A percentile compares a stretch with the other conserved stretches of the same genome.
phyloP scores from a whole-genome alignment of 92 coral and sea anemone genomes.

The Zoanthus gigantus region DNA sequence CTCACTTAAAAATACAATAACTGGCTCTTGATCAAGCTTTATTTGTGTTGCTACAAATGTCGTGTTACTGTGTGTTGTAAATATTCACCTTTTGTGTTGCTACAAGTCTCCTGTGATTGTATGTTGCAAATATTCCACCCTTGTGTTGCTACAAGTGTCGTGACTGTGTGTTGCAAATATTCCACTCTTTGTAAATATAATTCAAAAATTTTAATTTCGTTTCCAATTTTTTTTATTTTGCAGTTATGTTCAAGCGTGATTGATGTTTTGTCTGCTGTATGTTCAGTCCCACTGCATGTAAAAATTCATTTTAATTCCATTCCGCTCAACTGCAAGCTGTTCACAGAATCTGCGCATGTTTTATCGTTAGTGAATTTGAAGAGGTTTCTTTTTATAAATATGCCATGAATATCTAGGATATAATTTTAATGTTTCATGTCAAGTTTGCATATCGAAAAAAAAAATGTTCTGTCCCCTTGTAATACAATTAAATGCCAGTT shows the following conservation, averaged over 20 bases:
- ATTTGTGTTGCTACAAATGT: too few species aligned
- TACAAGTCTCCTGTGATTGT: background rate
- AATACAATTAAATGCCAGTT: too few species aligned
- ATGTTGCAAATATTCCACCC: background rate
- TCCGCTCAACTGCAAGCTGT: background rate
- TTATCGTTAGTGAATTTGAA: background rate
- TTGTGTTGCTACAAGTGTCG: background rate
- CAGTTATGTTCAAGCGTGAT: conserved; percentile 84
- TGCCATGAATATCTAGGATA: background rate
- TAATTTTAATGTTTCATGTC: background rate
- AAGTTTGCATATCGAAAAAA: background rate
- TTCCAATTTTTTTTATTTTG: conserved; percentile 63
- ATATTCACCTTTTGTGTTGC: background rate
- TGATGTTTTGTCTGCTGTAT: conserved; percentile 44
- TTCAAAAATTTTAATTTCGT: background rate
- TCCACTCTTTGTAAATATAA: background rate
- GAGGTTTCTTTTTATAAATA: background rate
- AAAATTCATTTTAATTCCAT: background rate
- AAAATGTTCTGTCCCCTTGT: too few species aligned
- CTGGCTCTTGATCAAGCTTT: too few species aligned
- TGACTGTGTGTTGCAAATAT: background rate
- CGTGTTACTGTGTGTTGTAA: too few species aligned
- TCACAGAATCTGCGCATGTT: background rate
- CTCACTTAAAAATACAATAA: too few species aligned
- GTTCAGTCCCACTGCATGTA: conserved; percentile 5